Base-by-base conservation (phyloP, 1,140 invertebrate genomes). In the Lepidotrigona ventralis region DNA sequence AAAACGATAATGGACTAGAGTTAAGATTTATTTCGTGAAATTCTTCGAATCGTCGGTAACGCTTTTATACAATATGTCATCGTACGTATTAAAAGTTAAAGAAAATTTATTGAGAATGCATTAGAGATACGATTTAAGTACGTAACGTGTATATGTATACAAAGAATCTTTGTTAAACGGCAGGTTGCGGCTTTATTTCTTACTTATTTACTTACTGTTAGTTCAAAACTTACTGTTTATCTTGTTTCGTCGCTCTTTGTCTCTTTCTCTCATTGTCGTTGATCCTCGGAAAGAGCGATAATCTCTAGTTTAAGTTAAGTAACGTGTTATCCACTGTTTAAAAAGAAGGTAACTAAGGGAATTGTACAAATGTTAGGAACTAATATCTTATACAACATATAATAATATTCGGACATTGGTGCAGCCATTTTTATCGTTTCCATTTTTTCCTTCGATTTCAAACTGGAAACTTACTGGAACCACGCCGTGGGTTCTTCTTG, bases 21-120 rank as follows among this genome's bases (percentile, higher is more conserved):
- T 78, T 53, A 78, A 78, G 54, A 54, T 83, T 83, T 83, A 83
- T 78, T 83, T 83, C 11, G 56, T 63, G 66, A 19, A 83, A 71
- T 83, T 53, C 29, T 39, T 63, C 81, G 51, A 70, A 78, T 51
- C 53, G 29, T 81, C 26, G 54, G 21, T 82, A 82, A 78, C 66
- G 78, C 70, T 21, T 70, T 78, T 78, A 74, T 78, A 78, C 74
- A 82, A 70, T n/a, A 15, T 70, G 69, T 75, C 23, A 17, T 77
- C 26, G 17, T 39, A 56, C n/a, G 33, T 69, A 58, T 58, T 83
- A 70, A 71, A 83, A 70, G 19, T 39, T 76, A 74, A 64, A 54
- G 66, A 51, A 70, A 70, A 70, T 51, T 81, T 12, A 46, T 53
- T 60, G 60, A 9, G 60, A 56, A 54, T n/a, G 46, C 29, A 29